phyloP scores from a whole-genome alignment of 2,797 vertebrate species.

The Aeoliscus strigatus region DNA sequence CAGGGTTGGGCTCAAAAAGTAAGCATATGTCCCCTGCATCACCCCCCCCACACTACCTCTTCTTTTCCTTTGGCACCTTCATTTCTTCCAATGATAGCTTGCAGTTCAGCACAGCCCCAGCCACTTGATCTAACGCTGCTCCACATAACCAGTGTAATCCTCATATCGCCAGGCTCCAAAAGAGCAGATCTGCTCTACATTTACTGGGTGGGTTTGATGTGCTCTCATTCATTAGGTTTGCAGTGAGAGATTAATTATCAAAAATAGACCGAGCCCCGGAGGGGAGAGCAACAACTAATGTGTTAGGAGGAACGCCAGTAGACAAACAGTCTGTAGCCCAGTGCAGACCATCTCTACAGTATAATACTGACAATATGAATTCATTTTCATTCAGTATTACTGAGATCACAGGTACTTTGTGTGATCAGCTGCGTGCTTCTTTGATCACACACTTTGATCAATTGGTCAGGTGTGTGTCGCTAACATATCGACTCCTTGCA shows the following conservation, averaged over 20 bases:
- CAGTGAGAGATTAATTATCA: constrained; percentile 72
- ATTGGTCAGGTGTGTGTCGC: constrained; percentile 18
- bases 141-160: constrained; percentile 77
- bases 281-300: constrained; percentile 55
- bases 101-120: constrained; percentile 59
- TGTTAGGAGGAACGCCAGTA: constrained; percentile 47
- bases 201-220: constrained; percentile 74
- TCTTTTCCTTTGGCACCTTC: constrained; percentile 70
- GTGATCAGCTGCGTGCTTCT: too few relatives aligned
- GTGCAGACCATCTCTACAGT: constrained; percentile 26
- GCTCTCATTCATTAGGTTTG: constrained; percentile 70
- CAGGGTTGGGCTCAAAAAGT: constrained; percentile 68
- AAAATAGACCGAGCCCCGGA: constrained; percentile 65
- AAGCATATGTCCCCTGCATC: constrained; percentile 67
- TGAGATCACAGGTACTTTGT: too few relatives aligned
- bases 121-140: constrained; percentile 74
- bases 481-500: too few relatives aligned
- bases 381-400: constrained; percentile 4
- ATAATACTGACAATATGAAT: constrained; percentile 33
- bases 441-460: too few relatives aligned
- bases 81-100: constrained; percentile 61
- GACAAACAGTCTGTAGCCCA: constrained; percentile 31
- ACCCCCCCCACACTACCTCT: constrained; percentile 57
- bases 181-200: constrained; percentile 76
- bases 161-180: constrained; percentile 71